These are phyloP conservation scores for Tineola bisselliella DNA, from an alignment of 2,888 invertebrate genomes.

Conservation along the genomic window DNA sequence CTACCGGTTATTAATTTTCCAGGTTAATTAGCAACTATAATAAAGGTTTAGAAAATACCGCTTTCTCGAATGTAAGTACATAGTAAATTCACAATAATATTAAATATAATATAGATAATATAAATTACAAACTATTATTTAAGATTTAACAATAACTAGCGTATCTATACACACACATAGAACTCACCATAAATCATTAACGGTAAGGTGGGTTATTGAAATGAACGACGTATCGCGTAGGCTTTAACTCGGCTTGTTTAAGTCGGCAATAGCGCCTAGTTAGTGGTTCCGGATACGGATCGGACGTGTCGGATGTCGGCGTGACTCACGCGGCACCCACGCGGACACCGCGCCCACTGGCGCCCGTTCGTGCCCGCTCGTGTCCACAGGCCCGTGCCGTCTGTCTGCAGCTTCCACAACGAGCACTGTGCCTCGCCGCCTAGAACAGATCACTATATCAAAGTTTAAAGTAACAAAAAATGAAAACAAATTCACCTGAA, in stretches of 20 bases:
- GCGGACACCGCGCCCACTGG: slow-evolving; percentile 27
- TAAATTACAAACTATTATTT: neutral
- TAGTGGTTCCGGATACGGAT: slow-evolving; percentile 67
- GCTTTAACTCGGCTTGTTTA: slow-evolving; percentile 28
- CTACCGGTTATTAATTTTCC: slow-evolving; percentile 17
- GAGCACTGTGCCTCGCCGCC: slow-evolving; percentile 18
- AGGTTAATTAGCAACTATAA: slow-evolving; percentile 16
- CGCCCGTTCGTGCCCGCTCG: slow-evolving; percentile 29
- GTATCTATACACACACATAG: neutral
- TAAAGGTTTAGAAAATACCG: slow-evolving; percentile 2
- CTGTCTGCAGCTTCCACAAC: slow-evolving; percentile 17
- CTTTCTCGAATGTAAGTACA: slow-evolving; percentile 10
- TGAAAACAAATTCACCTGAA: too few relatives aligned
- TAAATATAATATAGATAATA: neutral
- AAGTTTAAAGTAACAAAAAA: too few relatives aligned
- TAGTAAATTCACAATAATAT: neutral
- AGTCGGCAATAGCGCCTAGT: slow-evolving; percentile 51
- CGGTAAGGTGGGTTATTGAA: slow-evolving; percentile 33
- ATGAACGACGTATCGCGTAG: slow-evolving; percentile 43
- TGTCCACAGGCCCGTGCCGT: slow-evolving; percentile 15
- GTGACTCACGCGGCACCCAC: slow-evolving; percentile 64
- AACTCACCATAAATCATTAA: neutral
- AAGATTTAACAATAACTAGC: slow-evolving; percentile 2
- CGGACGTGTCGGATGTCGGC: slow-evolving; percentile 69
- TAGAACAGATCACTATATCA: too few relatives aligned